Base-by-base conservation (phyloP, 2,113 vertebrate genomes). In the Gopherus evgoodei region DNA sequence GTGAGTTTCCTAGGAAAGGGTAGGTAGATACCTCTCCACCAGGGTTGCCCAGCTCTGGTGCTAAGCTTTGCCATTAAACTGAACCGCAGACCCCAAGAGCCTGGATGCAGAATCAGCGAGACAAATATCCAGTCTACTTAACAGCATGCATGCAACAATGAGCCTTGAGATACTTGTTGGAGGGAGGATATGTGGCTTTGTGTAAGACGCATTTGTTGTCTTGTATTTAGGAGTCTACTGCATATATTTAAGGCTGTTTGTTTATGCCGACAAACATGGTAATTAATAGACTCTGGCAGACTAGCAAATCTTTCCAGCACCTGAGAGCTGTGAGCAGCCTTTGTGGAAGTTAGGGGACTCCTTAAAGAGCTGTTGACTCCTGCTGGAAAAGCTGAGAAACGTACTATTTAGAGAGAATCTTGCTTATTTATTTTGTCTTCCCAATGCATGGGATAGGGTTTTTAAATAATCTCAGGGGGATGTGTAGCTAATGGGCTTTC, bases 141-240 rank as follows among this genome's bases (percentile, higher is more conserved):
- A 56, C 44, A 53, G 79, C 31, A 65, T 50, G 44, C 24, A 38
- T 31, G 22, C 24, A 4, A 17, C 38, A 80, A 62, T 1, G 21
- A 92, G 72, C 90, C 83, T 0, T 0, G 49, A 11, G 0, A 8
- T 57, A 82, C 84, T 88, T 91, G 87, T 90, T 0, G 1, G 90
- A 97, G 96, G 96, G 96, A 95, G 96, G 90, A 4, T 79, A 83
- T 0, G 80, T 21, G 0, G 0, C 5, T 96, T 96, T 25, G 8
- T 50, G 95, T 92, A 52, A 92, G 95, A 31, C 50, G 31, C 4
- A 2, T 88, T 97, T 83, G 91, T 75, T 94, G 56, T 31, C 94
- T 91, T 96, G 86, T 97, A 94, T 97, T 97, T 98, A 96, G 97
- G 56, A 90, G 42, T 42, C 38, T 85, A 81, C 44, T 44, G n/a